Evolutionary conservation across 2,113 vertebrate species (phyloP).

Genomic region (Tupaia chinensis): DNA sequence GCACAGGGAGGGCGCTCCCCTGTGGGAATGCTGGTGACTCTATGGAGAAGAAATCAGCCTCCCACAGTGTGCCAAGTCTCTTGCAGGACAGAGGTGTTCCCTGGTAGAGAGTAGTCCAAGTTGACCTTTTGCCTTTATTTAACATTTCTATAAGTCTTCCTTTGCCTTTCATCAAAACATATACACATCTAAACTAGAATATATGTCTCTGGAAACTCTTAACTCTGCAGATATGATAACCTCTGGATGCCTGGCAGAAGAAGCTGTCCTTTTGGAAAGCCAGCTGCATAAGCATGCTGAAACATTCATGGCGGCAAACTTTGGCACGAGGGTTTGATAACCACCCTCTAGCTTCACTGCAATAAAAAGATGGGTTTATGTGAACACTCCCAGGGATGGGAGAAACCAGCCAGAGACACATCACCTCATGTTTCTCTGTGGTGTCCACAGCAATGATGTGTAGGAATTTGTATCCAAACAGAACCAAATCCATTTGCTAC

Average conservation of each 20-base stretch:
- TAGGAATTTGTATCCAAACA: conserved; percentile 57
- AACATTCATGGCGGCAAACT: conserved; percentile 76
- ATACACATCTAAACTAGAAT: conserved; percentile 51
- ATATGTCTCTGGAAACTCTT: conserved; percentile 47
- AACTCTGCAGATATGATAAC: conserved; percentile 63
- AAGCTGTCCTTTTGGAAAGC: conserved; percentile 70
- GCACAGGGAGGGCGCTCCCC: background rate
- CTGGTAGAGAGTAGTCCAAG: background rate
- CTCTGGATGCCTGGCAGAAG: conserved; percentile 68
- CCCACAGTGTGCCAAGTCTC: background rate
- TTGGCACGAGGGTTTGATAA: conserved; percentile 64
- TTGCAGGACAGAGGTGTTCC: conserved; percentile 8
- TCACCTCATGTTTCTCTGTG: background rate
- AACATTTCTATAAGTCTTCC: background rate
- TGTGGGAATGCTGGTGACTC: background rate
- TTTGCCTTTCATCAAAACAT: conserved; percentile 52
- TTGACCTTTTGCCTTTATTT: conserved; percentile 45
- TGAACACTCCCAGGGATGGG: conserved; percentile 26
- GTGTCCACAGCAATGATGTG: conserved; percentile 49
- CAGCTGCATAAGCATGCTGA: conserved; percentile 70
- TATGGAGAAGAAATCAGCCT: background rate
- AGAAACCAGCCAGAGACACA: conserved; percentile 43
- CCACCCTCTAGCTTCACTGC: conserved; percentile 8
- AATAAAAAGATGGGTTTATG: conserved; percentile 65
- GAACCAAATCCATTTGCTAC: background rate